A percentile compares a stretch with the other conserved stretches of the same genome.
Evolutionary conservation across 2,888 invertebrate genomes (phyloP).

Genomic region (Drosophila emarginata): DNA sequence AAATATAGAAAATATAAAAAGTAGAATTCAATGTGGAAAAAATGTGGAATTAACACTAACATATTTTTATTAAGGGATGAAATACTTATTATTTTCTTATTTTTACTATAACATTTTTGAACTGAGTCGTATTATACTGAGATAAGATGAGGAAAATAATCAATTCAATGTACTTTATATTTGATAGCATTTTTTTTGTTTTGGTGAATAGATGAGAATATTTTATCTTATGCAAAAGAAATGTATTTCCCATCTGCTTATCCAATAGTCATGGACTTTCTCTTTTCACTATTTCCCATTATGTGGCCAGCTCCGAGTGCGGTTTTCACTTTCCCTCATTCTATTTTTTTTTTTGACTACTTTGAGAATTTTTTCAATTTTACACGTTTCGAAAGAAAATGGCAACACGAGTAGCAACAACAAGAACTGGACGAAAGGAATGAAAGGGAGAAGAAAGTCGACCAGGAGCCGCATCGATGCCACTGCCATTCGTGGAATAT

Average conservation of each 20-base stretch:
- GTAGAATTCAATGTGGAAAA: no score
- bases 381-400: conserved; percentile 65
- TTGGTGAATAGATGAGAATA: neutral
- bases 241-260: conserved; percentile 8
- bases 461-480: conserved; percentile 23
- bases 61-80: no score
- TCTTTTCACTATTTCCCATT: neutral
- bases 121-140: no score
- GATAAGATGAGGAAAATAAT: no score
- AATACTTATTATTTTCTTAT: no score
- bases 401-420: conserved; percentile 27
- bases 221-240: neutral
- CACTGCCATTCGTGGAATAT: conserved; percentile 23
- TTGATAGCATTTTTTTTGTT: neutral
- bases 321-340: neutral
- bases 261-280: conserved; percentile 29
- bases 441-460: neutral
- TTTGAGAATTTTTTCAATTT: conserved; percentile 75
- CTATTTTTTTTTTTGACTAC: conserved; percentile 43
- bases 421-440: neutral
- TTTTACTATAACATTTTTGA: no score
- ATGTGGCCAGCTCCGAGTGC: neutral
- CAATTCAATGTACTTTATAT: neutral
- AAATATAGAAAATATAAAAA: no score
- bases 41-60: no score